Conservation (phyloP, 1,140 invertebrate species). For the Drosophila jambulina region DNA sequence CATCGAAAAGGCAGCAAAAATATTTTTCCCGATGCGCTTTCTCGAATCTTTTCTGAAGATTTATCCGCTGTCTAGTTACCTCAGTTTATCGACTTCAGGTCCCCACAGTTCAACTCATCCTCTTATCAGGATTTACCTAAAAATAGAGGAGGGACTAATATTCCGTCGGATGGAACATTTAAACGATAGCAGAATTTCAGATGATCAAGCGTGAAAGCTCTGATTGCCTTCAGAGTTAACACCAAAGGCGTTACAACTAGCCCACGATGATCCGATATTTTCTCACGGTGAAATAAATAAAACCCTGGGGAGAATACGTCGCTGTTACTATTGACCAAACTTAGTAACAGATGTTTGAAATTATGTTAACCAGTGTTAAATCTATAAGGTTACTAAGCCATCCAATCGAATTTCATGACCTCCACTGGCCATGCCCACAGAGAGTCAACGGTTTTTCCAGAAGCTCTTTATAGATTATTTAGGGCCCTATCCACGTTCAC, state of each 20-base stretch:
- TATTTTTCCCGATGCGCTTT: no score
- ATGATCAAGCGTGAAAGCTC: not conserved
- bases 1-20: no score
- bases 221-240: no score
- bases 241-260: not conserved
- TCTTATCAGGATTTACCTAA: not conserved
- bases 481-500: not conserved
- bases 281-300: constrained; percentile 4
- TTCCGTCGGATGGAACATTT: not conserved
- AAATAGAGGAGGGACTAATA: not conserved
- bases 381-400: not conserved
- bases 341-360: constrained; percentile 1
- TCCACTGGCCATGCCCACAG: not conserved
- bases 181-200: not conserved
- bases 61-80: no score
- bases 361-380: not conserved
- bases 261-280: no score
- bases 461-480: not conserved
- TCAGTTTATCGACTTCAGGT: not conserved
- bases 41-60: no score
- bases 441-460: not conserved
- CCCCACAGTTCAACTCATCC: not conserved
- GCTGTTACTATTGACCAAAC: constrained; percentile 1
- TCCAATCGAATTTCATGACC: not conserved
- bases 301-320: not conserved